Base-by-base conservation (phyloP, 2,113 vertebrate species). In the Microcebus murinus region DNA sequence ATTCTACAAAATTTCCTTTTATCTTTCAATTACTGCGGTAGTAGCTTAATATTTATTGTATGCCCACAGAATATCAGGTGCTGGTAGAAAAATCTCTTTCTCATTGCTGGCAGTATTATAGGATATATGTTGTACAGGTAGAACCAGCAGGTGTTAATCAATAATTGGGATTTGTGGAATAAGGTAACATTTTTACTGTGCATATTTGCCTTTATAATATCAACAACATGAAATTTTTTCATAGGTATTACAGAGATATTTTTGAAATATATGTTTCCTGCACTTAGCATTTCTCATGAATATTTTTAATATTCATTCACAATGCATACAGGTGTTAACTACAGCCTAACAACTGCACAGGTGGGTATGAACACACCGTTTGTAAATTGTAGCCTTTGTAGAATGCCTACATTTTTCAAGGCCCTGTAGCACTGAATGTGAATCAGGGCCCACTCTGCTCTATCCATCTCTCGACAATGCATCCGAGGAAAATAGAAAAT, bases 401-500 rank as follows among this genome's bases (percentile, higher is more conserved):
- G n/a, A 87, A 76, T 27, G 83, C 42, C 83, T 59, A 10, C 55
- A 79, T 87, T 86, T 88, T 84, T 63, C 36, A 93, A 73, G 29
- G 8, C 36, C 61, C 80, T 21, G 21, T 79, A 91, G 71, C 82
- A 71, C 0, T 70, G 80, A 52, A 84, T 6, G 9, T 42, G 65
- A 95, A 91, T 36, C 63, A 70, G 70, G 36, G 42, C 45, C 84
- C 36, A 67, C 73, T 96, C 70, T 71, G 20, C 25, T 93, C n/a
- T 45, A 87, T 65, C 65, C 52, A 57, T 90, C 76, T 85, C 65
- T 95, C 94, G 83, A 96, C 79, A 89, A 76, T 81, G 59, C 74
- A 90, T 82, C 73, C 17, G 21, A 91, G 77, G 52, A 90, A 97
- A 94, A 97, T 95, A 87, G 93, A 91, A 96, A 97, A 97, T 65